Evolutionary conservation across 2,888 invertebrate genomes (phyloP).

Genomic region (Idaea dimidiata): DNA sequence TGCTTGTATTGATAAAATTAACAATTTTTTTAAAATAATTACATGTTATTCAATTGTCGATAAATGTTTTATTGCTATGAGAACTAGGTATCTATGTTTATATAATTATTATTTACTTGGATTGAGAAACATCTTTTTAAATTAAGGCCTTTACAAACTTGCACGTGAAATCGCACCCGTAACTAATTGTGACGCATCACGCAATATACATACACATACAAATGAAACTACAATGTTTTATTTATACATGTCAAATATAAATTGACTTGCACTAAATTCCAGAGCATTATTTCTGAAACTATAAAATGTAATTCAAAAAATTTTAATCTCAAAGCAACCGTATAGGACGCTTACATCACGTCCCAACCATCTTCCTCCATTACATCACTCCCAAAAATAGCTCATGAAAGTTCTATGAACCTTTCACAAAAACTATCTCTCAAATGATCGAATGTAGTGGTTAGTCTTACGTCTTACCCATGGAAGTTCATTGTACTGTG

Average conservation of each 20-base stretch:
- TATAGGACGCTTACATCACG: background rate
- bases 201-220: too few relatives aligned
- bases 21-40: background rate
- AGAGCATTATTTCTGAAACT: too few relatives aligned
- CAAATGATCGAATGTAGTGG: constrained; percentile 51
- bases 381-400: constrained; percentile 23
- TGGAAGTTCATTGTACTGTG: constrained; percentile 56
- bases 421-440: constrained; percentile 33
- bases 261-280: too few relatives aligned
- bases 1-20: background rate
- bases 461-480: constrained; percentile 23
- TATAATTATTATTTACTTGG: background rate
- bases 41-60: background rate
- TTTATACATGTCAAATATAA: too few relatives aligned
- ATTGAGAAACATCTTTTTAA: background rate
- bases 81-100: background rate
- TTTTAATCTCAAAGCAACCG: too few relatives aligned
- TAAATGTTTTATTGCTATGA: background rate
- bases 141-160: background rate
- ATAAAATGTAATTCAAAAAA: too few relatives aligned
- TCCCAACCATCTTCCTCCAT: constrained; percentile 17
- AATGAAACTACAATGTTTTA: background rate
- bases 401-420: constrained; percentile 35
- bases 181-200: background rate
- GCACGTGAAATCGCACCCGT: background rate